phyloP scores from a whole-genome alignment of 1,140 invertebrate species.

The Drosophila azteca region DNA sequence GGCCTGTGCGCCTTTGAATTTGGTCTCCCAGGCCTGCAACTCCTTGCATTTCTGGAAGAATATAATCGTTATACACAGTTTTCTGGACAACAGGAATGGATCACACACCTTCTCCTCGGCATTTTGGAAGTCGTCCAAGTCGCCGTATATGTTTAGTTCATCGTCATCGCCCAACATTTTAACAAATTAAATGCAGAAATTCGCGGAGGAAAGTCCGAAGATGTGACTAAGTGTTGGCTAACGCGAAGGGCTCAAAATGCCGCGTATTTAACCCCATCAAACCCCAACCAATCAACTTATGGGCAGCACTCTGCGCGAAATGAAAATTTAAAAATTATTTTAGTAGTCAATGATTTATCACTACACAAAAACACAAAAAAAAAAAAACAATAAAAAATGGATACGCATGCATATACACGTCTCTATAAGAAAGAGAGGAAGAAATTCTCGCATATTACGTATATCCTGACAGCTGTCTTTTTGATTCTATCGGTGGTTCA shows the following conservation, averaged over 20 bases:
- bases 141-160: slow-evolving; percentile 74
- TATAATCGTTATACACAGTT: background rate
- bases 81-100: too few species aligned
- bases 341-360: too few species aligned
- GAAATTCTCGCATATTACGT: slow-evolving; percentile 11
- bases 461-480: slow-evolving; percentile 9
- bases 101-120: slow-evolving; percentile 59
- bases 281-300: too few species aligned
- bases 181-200: too few species aligned
- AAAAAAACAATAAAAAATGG: background rate
- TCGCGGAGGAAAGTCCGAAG: too few species aligned
- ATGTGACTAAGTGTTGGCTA: too few species aligned
- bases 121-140: slow-evolving; percentile 75
- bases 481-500: slow-evolving; percentile 21
- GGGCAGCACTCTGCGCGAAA: too few species aligned
- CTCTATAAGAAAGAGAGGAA: slow-evolving; percentile 6
- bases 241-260: too few species aligned
- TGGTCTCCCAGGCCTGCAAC: slow-evolving; percentile 55
- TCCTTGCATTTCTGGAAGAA: slow-evolving; percentile 72
- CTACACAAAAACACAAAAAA: background rate
- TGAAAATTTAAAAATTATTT: too few species aligned
- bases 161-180: slow-evolving; percentile 63
- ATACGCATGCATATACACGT: background rate
- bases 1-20: slow-evolving; percentile 38
- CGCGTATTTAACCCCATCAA: too few species aligned